Base-by-base conservation (phyloP, 2,113 vertebrate species). In the Carlito syrichta region DNA sequence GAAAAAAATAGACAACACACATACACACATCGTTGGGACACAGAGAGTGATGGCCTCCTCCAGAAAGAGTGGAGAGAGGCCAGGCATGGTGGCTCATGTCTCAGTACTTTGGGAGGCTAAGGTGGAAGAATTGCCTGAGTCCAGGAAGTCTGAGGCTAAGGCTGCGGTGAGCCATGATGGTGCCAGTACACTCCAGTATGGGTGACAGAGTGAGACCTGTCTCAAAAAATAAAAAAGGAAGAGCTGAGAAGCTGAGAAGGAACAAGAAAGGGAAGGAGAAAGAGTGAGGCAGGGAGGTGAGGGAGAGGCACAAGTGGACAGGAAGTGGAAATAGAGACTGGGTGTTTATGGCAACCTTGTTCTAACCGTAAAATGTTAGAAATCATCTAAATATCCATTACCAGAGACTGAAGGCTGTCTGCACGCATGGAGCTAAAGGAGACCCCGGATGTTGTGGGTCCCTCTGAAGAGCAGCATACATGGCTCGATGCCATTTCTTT, bases 301-400 rank as follows among this genome's bases (percentile, higher is more conserved):
- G 20, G 12, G 17, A 35, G 50, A 16, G 58, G 35, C 68, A 43
- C 58, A 4, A n/a, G n/a, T n/a, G n/a, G n/a, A n/a, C n/a, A n/a
- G n/a, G n/a, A n/a, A n/a, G n/a, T n/a, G n/a, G n/a, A n/a, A n/a
- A n/a, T n/a, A n/a, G n/a, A n/a, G n/a, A n/a, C n/a, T n/a, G n/a
- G 27, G 5, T 9, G 25, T 13, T 35, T 27, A 2, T 0, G 16
- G 40, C 1, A 1, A 16, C n/a, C 77, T 30, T 16, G 60, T 60
- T 58, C 76, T 45, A 63, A 87, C 2, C 1, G 8, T 58, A 22
- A 23, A 63, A 66, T 45, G 30, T 48, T 8, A n/a, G 58, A 76
- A 77, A 83, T 27, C 50, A 23, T 68, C 50, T 50, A n/a, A 50
- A 40, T 30, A 19, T 43, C 77, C 69, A 23, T 17, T 22, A 35